Conservation (phyloP, 2,888 invertebrate species). For the Oegoconia quadripuncta region DNA sequence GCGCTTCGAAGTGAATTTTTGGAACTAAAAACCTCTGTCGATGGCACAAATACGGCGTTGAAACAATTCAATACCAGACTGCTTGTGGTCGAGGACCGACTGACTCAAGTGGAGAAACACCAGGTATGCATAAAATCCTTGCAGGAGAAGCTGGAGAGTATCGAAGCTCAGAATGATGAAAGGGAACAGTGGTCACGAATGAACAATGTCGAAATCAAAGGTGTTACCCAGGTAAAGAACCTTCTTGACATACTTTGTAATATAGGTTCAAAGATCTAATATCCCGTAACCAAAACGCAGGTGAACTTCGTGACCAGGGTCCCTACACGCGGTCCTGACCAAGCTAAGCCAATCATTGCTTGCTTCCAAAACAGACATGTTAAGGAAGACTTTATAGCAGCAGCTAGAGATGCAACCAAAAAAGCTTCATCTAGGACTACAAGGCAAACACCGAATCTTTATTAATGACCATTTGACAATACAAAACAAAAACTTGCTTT, state of each 20-base stretch:
- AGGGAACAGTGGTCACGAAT: neutral
- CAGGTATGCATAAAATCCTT: neutral
- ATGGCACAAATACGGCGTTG: neutral
- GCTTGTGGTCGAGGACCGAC: neutral
- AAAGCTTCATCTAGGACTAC: neutral
- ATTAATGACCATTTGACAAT: neutral
- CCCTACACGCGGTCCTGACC: neutral
- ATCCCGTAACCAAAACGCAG: neutral
- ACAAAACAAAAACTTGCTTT: neutral
- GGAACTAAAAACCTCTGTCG: neutral
- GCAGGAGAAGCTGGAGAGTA: neutral
- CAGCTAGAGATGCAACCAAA: neutral
- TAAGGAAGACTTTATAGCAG: neutral
- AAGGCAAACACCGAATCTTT: neutral
- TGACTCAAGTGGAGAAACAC: neutral
- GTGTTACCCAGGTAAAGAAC: neutral
- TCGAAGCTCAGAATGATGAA: neutral
- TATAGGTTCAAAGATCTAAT: neutral
- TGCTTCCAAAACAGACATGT: neutral
- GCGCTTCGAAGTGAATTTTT: neutral
- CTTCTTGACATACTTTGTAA: neutral
- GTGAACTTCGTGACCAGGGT: neutral
- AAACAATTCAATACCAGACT: neutral
- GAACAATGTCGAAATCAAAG: neutral
- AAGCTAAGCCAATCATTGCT: neutral